These are phyloP conservation scores for Cygnus buccinator DNA, from an alignment of 2,113 vertebrate species.

Conservation along the genomic window DNA sequence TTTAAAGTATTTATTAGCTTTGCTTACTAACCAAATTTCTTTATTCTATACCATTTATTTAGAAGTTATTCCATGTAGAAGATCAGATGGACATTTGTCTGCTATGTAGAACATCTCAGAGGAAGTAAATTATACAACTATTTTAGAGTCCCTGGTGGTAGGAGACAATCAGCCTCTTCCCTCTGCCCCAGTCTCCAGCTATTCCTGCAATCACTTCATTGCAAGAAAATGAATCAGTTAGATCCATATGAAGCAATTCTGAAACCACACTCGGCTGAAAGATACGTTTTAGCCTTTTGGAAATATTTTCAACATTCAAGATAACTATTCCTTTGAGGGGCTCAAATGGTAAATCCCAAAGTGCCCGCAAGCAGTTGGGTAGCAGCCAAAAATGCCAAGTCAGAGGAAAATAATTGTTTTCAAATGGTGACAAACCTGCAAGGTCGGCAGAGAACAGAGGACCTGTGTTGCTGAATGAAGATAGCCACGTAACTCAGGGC, in stretches of 20 bases:
- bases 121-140: background rate
- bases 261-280: conserved; percentile 11
- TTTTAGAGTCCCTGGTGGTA: background rate
- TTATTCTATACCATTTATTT: background rate
- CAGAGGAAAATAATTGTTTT: conserved; percentile 55
- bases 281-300: background rate
- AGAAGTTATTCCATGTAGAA: background rate
- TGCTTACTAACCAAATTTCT: background rate
- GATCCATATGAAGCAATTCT: background rate
- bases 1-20: background rate
- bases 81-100: background rate
- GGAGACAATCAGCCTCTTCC: background rate
- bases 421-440: conserved; percentile 61
- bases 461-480: background rate
- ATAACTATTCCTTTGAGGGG: conserved; percentile 44
- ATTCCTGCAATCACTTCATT: background rate
- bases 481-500: background rate
- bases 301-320: conserved; percentile 13
- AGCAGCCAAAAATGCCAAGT: conserved; percentile 46
- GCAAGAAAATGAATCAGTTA: background rate
- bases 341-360: conserved; percentile 10
- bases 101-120: background rate
- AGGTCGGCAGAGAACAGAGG: conserved; percentile 28
- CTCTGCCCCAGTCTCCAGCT: background rate
- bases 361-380: background rate